These are phyloP conservation scores for Drosophila rellima DNA, from an alignment of 2,888 invertebrate species.

Conservation along the genomic window DNA sequence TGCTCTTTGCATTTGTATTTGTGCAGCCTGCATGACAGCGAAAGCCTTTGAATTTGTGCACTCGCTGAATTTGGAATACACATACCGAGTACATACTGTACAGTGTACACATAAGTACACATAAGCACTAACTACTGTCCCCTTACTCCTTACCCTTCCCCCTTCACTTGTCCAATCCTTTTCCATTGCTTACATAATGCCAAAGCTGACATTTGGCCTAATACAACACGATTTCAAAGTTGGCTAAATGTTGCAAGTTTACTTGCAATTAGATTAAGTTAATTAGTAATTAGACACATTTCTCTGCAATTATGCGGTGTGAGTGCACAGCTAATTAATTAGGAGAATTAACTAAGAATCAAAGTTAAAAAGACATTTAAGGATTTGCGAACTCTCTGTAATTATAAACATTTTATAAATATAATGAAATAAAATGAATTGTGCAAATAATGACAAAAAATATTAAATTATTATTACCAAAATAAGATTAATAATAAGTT, in stretches of 20 bases:
- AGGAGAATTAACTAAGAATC: conserved; percentile 15
- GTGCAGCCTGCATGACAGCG: conserved; percentile 72
- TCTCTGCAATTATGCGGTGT: conserved; percentile 19
- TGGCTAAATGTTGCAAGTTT: conserved; percentile 25
- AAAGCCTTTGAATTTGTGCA: conserved; percentile 69
- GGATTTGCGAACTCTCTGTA: too few species aligned
- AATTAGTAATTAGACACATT: conserved; percentile 61
- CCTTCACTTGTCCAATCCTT: background rate
- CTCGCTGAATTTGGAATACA: conserved; percentile 54
- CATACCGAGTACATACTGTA: conserved; percentile 22
- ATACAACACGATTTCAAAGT: conserved; percentile 27
- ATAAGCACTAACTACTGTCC: conserved; percentile 1
- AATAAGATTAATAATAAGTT: background rate
- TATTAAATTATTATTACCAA: background rate
- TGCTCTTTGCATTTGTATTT: conserved; percentile 56
- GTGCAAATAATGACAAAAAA: background rate
- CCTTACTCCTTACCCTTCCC: background rate
- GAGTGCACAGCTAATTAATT: conserved; percentile 18
- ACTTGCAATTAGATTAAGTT: conserved; percentile 62
- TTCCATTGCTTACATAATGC: conserved; percentile 27
- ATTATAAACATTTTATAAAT: too few species aligned
- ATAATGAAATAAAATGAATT: too few species aligned
- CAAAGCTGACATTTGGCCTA: conserved; percentile 38
- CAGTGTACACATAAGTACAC: conserved; percentile 7
- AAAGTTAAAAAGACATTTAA: background rate